phyloP scores from a whole-genome alignment of 2,888 invertebrate species.

The Parnassius apollo region DNA sequence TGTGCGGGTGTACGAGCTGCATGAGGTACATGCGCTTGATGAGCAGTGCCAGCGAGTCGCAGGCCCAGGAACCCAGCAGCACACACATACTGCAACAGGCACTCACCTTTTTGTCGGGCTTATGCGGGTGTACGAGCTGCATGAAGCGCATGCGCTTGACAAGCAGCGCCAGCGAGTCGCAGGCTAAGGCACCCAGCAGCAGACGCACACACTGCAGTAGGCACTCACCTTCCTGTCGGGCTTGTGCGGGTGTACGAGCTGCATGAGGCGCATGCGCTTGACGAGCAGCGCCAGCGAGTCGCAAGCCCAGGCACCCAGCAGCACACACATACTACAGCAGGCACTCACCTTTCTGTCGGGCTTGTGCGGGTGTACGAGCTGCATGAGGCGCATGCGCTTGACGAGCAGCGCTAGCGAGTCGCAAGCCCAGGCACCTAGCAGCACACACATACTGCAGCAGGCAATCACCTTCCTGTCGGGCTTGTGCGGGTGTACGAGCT shows the following conservation, averaged over 20 bases:
- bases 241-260: slow-evolving; percentile 92
- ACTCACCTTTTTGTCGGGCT: slow-evolving; percentile 80
- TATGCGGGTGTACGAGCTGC: slow-evolving; percentile 92
- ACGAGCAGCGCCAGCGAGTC: slow-evolving; percentile 95
- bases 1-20: slow-evolving; percentile 92
- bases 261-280: slow-evolving; percentile 84
- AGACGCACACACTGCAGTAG: too few relatives aligned
- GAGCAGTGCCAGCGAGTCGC: slow-evolving; percentile 94
- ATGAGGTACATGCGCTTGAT: slow-evolving; percentile 86
- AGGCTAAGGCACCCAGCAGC: slow-evolving; percentile 82
- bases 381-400: slow-evolving; percentile 84
- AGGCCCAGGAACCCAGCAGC: slow-evolving; percentile 94
- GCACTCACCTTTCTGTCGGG: slow-evolving; percentile 86
- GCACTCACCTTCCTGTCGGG: slow-evolving; percentile 51
- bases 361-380: slow-evolving; percentile 92
- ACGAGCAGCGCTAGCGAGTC: slow-evolving; percentile 96
- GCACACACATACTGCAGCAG: not conserved
- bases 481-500: slow-evolving; percentile 92
- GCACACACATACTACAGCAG: not conserved
- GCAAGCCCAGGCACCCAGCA: slow-evolving; percentile 93
- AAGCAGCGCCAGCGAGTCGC: slow-evolving; percentile 95
- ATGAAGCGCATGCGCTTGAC: slow-evolving; percentile 86
- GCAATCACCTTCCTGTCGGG: slow-evolving; percentile 52
- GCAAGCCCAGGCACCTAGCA: not conserved
- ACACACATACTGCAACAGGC: too few relatives aligned